Conservation (phyloP, 2,113 vertebrate genomes). For the Thomomys bottae region DNA sequence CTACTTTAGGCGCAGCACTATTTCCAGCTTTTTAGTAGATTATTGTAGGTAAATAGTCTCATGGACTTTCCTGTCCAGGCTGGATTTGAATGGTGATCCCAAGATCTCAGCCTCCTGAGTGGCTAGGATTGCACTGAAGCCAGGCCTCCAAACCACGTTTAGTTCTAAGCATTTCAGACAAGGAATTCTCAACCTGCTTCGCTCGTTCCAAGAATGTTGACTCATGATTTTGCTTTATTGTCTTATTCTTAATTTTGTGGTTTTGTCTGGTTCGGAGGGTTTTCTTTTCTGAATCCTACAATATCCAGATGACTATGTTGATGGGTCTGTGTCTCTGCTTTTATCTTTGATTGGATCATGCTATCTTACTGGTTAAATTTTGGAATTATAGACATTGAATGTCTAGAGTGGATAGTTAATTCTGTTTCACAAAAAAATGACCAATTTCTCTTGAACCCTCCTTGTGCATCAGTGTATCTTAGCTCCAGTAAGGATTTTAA, state of each 20-base stretch:
- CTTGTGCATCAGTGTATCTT: neutral
- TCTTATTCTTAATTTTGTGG: conserved; percentile 24
- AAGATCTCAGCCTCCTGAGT: too few relatives aligned
- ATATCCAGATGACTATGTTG: neutral
- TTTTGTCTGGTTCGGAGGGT: neutral
- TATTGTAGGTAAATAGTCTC: too few relatives aligned
- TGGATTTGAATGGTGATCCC: too few relatives aligned
- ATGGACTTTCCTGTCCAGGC: too few relatives aligned
- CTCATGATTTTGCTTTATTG: neutral
- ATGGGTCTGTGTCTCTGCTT: neutral
- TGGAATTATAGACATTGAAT: neutral
- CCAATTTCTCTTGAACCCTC: neutral
- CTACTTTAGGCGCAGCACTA: too few relatives aligned
- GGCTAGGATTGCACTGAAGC: too few relatives aligned
- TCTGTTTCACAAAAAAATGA: neutral
- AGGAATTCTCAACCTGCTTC: neutral
- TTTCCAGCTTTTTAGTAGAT: too few relatives aligned
- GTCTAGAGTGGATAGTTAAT: neutral
- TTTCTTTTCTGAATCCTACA: conserved; percentile 15
- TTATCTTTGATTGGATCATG: neutral
- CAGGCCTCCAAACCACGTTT: too few relatives aligned
- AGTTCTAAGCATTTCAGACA: neutral
- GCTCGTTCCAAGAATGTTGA: conserved; percentile 17
- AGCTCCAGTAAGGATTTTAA: neutral
- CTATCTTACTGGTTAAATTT: neutral